A percentile compares a stretch with the other conserved stretches of the same genome.
phyloP scores from a whole-genome alignment of 2,113 vertebrate genomes.

The Dasyurus viverrinus region DNA sequence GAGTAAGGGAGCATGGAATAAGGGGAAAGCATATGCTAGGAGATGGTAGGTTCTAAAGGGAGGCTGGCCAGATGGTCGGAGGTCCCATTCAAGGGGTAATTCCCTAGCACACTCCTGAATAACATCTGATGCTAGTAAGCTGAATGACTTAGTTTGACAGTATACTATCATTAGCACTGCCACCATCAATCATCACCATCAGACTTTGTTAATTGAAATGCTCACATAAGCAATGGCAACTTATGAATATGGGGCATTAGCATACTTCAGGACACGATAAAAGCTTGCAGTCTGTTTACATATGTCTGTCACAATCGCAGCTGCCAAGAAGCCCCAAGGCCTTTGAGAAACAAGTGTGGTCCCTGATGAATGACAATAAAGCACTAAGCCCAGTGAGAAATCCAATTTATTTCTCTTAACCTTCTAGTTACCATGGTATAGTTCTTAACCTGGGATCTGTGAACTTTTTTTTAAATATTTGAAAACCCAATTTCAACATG shows the following conservation, averaged over 20 bases:
- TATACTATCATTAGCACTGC: background rate
- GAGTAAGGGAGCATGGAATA: background rate
- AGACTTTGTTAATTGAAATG: background rate
- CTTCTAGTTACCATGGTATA: background rate
- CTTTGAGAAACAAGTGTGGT: background rate
- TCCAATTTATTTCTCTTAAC: background rate
- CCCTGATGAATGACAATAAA: background rate
- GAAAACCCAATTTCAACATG: background rate
- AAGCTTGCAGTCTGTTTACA: slow-evolving; percentile 29
- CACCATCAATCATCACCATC: background rate
- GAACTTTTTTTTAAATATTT: background rate
- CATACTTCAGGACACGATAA: slow-evolving; percentile 19
- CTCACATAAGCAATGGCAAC: slow-evolving; percentile 39
- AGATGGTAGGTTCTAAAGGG: background rate
- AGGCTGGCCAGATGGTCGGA: too few relatives aligned
- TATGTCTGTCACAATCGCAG: background rate
- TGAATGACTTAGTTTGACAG: background rate
- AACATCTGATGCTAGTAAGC: background rate
- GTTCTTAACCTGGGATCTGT: background rate
- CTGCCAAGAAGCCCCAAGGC: background rate
- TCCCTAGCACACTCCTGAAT: background rate
- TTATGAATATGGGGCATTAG: slow-evolving; percentile 50
- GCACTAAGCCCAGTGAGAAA: background rate
- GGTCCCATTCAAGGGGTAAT: rapidly evolving
- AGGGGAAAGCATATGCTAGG: background rate